Percentiles rank a stretch among this genome's conserved stretches.
phyloP scores from a whole-genome alignment of 2,797 vertebrate species.

The Tenualosa ilisha region DNA sequence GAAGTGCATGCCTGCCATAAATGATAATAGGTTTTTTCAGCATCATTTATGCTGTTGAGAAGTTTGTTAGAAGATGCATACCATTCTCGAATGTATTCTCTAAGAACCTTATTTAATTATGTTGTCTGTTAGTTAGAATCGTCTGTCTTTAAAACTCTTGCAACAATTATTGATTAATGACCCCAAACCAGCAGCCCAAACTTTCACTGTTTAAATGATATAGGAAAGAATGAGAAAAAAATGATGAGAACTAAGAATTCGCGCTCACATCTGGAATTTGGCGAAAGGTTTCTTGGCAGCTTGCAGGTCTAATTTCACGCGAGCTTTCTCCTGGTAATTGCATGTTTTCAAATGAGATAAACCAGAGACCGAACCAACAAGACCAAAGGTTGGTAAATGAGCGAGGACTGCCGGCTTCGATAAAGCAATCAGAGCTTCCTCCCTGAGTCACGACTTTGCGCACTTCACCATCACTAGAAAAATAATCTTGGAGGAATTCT shows the following conservation, averaged over 20 bases:
- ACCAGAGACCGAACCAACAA: background rate
- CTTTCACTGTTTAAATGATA: background rate
- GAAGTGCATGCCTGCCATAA: no score
- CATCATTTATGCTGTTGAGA: background rate
- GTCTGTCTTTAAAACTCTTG: no score
- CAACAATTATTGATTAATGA: background rate
- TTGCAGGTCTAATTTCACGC: background rate
- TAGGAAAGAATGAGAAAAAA: background rate
- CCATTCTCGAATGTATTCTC: no score
- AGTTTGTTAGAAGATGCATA: background rate
- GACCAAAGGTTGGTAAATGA: background rate
- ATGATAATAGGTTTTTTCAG: background rate
- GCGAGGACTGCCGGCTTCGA: background rate
- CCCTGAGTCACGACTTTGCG: background rate
- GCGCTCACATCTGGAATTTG: slow-evolving; percentile 14
- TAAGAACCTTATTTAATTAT: no score
- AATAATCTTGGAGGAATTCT: background rate
- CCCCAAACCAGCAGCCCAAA: background rate
- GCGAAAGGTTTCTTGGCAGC: background rate
- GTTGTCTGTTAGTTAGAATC: no score
- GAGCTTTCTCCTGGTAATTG: slow-evolving; percentile 4
- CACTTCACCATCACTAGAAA: background rate
- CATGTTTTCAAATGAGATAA: slow-evolving; percentile 12
- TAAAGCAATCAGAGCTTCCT: background rate
- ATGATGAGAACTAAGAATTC: background rate